Evolutionary conservation across 2,888 invertebrate genomes (phyloP), one percentile per base, ranked within the genome.

Genomic region (Idaea straminata): DNA sequence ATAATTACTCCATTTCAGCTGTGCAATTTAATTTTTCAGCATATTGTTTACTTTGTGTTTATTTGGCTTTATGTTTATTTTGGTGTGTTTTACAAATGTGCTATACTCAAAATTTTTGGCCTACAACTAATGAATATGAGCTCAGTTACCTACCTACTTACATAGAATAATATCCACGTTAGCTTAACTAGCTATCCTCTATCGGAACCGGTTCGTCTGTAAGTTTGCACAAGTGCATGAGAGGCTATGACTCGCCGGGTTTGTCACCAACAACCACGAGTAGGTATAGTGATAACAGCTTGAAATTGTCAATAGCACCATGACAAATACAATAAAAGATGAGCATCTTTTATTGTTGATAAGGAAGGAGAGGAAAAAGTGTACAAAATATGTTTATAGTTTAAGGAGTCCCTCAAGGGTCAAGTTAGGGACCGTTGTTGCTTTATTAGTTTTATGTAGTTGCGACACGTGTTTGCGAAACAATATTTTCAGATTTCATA

Each of bases 141-240:
- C 47, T 7, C 10, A 47, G 47, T 10, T 47, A 47, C 10, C 47
- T 47, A 47, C 47, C 10, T 47, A 47, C 13, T 47, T 47, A 47
- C 47, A 13, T 47, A 47, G 47, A 10, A 47, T 47, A 47, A 47
- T 47, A 7, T 7, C 47, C 47, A 47, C 47, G 6, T 47, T 7
- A 2, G 0, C 47, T 10, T 47, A 47, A 6, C 47, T 47, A 47
- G 47, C 47, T 47, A 47, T 47, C 47, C 10, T 47, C 47, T 3
- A 36, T 36, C 59, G 61, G 16, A 69, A 72, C 74, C 72, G 73
- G 74, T 72, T 67, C 59, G 57, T 15, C 15, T 57, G 67, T 66
- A 67, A 68, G 74, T 79, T 79, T 79, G 74, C 71, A 73, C 75
- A 78, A 79, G 77, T 79, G 78, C 76, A 74, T 65, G 66, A 64